Evolutionary conservation across 2,113 vertebrate genomes (phyloP), one percentile per base, ranked within the genome.

Genomic region (Neotoma lepida): DNA sequence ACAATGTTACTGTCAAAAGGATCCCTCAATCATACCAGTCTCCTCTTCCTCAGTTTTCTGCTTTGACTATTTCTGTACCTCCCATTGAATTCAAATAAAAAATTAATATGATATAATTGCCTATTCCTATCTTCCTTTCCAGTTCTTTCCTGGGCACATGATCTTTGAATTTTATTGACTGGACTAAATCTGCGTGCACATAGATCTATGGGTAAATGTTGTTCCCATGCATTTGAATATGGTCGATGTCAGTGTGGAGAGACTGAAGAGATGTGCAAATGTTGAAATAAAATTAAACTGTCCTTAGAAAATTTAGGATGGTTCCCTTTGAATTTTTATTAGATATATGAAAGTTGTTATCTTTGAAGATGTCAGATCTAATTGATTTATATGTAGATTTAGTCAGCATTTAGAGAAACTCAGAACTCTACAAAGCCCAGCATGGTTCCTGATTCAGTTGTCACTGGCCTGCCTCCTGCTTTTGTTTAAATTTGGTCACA

Each of bases 401-500:
- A 54, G 85, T 95, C 80, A 74, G 35, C 61, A 76, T 76, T 88
- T 85, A 90, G 76, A 61, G 46, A 74, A 77, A 90, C 61, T 92
- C 63, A 26, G 93, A 90, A 92, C 46, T 70, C 44, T 44, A 80
- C 80, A 87, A 93, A 64, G 41, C 56, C n/a, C 66, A 71, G 49
- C 22, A 30, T 86, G 82, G 91, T 41, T 95, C 61, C 84, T 94
- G 70, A 94, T 56, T 94, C 70, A 73, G 49, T 56, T 88, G n/a
- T 92, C 82, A 41, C 77, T 95, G 58, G 26, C 76, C 9, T 92
- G 41, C 56, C 66, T 49, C 26, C 49, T 64, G 39, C 51, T 86
- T 88, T 87, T 86, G 80, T 94, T 94, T 96, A 91, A 97, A 92
- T 77, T 89, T 49, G 30, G 35, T 86, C 12, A 96, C 64, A 89